Conservation (phyloP, 2,888 invertebrate genomes). For the Amphipyra berbera region DNA sequence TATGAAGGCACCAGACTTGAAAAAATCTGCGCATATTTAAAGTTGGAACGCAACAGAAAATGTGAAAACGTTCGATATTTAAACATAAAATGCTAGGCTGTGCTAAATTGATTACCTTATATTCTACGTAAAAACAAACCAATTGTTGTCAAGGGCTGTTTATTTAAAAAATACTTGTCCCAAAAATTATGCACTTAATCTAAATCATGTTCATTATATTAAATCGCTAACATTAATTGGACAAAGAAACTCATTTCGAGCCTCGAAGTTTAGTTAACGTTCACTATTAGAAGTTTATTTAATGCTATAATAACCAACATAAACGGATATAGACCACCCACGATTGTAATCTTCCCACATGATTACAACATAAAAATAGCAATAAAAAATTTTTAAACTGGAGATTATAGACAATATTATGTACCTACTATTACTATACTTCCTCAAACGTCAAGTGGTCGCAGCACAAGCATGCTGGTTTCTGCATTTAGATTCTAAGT, state of each 20-base stretch:
- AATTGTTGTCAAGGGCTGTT: not conserved
- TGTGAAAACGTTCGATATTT: conserved; percentile 12
- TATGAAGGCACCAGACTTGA: conserved; percentile 26
- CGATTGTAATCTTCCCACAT: conserved; percentile 31
- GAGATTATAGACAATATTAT: conserved; percentile 7
- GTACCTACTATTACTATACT: no score
- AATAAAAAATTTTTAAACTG: conserved; percentile 31
- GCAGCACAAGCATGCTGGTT: no score
- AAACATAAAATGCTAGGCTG: conserved; percentile 7
- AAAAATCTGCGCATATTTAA: conserved; percentile 34
- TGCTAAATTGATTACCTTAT: not conserved
- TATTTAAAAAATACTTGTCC: conserved; percentile 7
- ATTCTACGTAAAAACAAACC: not conserved
- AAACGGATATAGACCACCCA: conserved; percentile 48
- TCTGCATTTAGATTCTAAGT: no score
- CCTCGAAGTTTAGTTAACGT: conserved; percentile 19
- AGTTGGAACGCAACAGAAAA: conserved; percentile 8
- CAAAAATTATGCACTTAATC: conserved; percentile 1
- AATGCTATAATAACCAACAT: conserved; percentile 27
- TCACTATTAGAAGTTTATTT: conserved; percentile 22
- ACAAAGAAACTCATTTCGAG: conserved; percentile 41
- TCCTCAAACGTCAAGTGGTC: no score
- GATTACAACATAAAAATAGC: conserved; percentile 35
- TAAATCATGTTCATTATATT: conserved; percentile 7
- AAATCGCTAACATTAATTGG: conserved; percentile 33